These are phyloP conservation scores for Ophraella communa DNA, from an alignment of 2,888 invertebrate species.

Conservation along the genomic window DNA sequence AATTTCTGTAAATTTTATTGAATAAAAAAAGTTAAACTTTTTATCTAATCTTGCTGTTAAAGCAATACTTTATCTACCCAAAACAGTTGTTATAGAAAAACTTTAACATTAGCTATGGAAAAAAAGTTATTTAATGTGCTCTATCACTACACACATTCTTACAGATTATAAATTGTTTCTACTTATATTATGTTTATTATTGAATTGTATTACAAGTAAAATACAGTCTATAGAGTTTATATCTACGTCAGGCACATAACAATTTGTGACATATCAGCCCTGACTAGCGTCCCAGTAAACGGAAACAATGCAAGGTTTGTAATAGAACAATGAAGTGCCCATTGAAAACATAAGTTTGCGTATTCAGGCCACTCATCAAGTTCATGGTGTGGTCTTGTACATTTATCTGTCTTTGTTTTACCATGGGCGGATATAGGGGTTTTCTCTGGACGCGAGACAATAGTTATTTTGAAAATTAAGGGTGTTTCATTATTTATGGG, in stretches of 20 bases:
- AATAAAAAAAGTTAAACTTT: too few species aligned
- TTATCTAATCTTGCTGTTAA: too few species aligned
- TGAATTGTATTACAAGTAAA: not conserved
- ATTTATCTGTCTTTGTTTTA: conserved; percentile 15
- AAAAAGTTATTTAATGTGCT: too few species aligned
- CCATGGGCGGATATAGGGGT: not conserved
- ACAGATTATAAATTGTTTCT: not conserved
- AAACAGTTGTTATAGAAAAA: too few species aligned
- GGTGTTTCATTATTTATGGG: too few species aligned
- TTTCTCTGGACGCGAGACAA: not conserved
- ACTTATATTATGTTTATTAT: not conserved
- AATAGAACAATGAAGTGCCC: conserved; percentile 35
- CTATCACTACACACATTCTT: too few species aligned
- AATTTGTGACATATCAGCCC: conserved; percentile 22
- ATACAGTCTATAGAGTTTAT: not conserved
- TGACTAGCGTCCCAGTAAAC: conserved; percentile 12
- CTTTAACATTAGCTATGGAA: too few species aligned
- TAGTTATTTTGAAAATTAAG: not conserved
- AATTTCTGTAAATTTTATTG: too few species aligned
- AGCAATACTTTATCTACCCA: too few species aligned
- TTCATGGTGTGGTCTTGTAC: conserved; percentile 38
- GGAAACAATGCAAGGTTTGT: conserved; percentile 23
- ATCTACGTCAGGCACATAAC: not conserved
- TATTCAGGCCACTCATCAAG: conserved; percentile 37
- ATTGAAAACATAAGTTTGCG: conserved; percentile 33